Evolutionary conservation across 2,888 invertebrate species (phyloP), one percentile per base, ranked within the genome.

Genomic region (Auanema sp.): DNA sequence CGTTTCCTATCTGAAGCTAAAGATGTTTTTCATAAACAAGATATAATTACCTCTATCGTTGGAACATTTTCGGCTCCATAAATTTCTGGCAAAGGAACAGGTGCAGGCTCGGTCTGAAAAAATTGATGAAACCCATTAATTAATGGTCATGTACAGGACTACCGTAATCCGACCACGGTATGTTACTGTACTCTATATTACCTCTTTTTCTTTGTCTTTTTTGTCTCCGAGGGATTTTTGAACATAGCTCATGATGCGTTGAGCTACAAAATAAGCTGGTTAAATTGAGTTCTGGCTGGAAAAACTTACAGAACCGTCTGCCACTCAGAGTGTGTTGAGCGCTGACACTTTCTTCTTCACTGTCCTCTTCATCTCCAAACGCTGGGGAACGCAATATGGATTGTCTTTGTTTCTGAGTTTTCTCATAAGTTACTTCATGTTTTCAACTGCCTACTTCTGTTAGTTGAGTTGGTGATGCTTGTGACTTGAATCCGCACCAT

Each of bases 241-340:
- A 16, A 72, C 72, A 53, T 70, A 72, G 59, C 67, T 70, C 69
- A 72, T 70, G 14, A 72, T 21, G 1, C 72, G 62, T 64, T 72
- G 72, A 10, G 71, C 73, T 71, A 52, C n/a, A n/a, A n/a, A n/a
- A n/a, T n/a, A 50, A 66, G 53, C 14, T 16, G 47, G 3, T 47
- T 16, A 47, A 47, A 5, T 33, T 33, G 3, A 5, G 33, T 12
- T 56, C 6, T 1, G 11, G 16, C 18, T 25, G 23, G 16, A 49
- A 11, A 60, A 53, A 59, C 70, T 65, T 11, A 72, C 72, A 72
- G 24, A 72, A 72, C 49, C 72, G 60, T 25, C 72, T 21, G 33
- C 64, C 65, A 49, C 64, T 59, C 12, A 70, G 55, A 1, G 62
- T 60, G 41, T 66, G 66, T 14, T 57, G 60, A 43, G 62, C 33